These are phyloP conservation scores for Piprites chloris DNA, from an alignment of 2,113 vertebrate species.

Conservation along the genomic window DNA sequence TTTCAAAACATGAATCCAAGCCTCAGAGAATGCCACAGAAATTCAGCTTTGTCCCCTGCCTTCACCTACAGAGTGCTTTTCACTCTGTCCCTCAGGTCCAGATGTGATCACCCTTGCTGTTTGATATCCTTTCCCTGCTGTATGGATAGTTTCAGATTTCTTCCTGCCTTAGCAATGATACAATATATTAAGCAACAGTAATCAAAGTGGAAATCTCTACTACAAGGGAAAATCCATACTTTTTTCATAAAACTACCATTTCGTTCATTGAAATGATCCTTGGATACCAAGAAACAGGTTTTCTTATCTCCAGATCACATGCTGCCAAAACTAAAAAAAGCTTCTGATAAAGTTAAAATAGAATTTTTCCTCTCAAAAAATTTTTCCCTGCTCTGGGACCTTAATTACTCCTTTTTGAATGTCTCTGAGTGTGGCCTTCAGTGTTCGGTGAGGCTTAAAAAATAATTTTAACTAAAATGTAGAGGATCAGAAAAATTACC, in stretches of 20 bases:
- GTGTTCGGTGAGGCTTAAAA: not conserved
- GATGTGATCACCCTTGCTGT: not conserved
- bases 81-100: not conserved
- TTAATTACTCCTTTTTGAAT: not conserved
- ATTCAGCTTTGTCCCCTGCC: not conserved
- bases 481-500: not conserved
- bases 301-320: not conserved
- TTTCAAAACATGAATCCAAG: not conserved
- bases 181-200: not conserved
- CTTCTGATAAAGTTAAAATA: not conserved
- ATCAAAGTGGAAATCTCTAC: not conserved
- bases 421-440: not conserved
- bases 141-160: not conserved
- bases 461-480: not conserved
- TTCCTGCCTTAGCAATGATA: not conserved
- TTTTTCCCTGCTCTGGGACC: not conserved
- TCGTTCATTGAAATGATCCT: not conserved
- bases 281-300: not conserved
- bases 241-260: not conserved
- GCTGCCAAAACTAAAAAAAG: not conserved
- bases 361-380: not conserved
- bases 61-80: not conserved
- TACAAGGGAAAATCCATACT: not conserved
- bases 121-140: not conserved
- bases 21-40: not conserved